These are phyloP conservation scores for Trichacis sp. DNA, from an alignment of 2,888 invertebrate species.

Conservation along the genomic window DNA sequence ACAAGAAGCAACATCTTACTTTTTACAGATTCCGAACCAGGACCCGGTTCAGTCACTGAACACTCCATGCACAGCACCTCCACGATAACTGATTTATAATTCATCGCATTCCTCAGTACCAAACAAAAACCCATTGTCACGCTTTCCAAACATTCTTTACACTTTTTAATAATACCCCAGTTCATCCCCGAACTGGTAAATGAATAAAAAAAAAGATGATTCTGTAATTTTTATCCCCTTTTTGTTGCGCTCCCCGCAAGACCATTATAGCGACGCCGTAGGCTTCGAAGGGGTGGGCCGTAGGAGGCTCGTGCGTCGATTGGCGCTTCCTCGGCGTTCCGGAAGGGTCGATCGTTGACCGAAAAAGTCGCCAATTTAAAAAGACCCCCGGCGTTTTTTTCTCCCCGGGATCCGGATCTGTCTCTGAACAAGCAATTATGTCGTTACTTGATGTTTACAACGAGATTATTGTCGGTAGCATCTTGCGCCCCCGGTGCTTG, in stretches of 20 bases:
- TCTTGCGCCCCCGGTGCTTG: conserved; percentile 62
- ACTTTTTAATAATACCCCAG: too few relatives aligned
- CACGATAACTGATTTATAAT: too few relatives aligned
- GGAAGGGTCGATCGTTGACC: conserved; percentile 70
- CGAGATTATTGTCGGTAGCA: conserved; percentile 68
- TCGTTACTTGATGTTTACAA: conserved; percentile 69
- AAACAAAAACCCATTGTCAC: too few relatives aligned
- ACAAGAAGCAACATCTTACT: too few relatives aligned
- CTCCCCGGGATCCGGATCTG: conserved; percentile 21
- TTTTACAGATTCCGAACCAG: too few relatives aligned
- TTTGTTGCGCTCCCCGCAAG: conserved; percentile 42
- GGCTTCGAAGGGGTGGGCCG: conserved; percentile 60
- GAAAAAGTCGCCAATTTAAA: conserved; percentile 70
- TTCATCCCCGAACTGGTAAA: too few relatives aligned
- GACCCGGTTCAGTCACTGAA: too few relatives aligned
- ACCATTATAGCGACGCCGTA: conserved; percentile 63
- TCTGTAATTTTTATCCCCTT: conserved; percentile 27
- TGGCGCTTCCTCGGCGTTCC: conserved; percentile 57
- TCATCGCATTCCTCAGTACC: too few relatives aligned
- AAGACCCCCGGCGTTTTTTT: conserved; percentile 63
- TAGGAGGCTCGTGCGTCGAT: conserved; percentile 55
- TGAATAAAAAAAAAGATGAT: too few relatives aligned
- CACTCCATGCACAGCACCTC: too few relatives aligned
- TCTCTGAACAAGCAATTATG: conserved; percentile 63
- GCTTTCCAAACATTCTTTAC: too few relatives aligned